Percentiles rank a stretch among this genome's conserved stretches.
phyloP scores from a whole-genome alignment of 1,140 invertebrate genomes.

The Aphelenchoides besseyi region DNA sequence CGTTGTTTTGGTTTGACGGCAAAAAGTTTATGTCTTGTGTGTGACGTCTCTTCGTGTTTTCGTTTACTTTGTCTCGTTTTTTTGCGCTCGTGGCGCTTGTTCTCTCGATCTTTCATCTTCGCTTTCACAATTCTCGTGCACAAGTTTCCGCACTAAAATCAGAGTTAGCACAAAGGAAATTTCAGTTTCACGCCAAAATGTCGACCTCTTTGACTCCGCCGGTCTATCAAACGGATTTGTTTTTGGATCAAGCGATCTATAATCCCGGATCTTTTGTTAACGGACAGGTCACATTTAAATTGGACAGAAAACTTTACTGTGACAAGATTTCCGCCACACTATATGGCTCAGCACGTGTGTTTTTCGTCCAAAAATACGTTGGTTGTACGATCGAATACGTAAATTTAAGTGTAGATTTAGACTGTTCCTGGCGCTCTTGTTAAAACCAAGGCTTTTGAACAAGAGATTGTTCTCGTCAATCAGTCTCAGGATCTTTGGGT shows the following conservation, averaged over 20 bases:
- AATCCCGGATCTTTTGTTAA: slow-evolving; percentile 28
- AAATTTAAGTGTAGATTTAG: slow-evolving; percentile 16
- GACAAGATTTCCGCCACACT: slow-evolving; percentile 18
- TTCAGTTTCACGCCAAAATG: too few species aligned
- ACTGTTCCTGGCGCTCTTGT: not conserved
- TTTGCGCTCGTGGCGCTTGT: not conserved
- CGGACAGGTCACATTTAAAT: slow-evolving; percentile 19
- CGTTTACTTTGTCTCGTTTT: too few species aligned
- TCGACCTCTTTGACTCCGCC: too few species aligned
- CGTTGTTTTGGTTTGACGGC: too few species aligned
- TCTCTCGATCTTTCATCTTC: slow-evolving; percentile 5
- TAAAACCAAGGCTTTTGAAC: slow-evolving; percentile 11
- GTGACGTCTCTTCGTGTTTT: too few species aligned
- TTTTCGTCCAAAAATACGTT: slow-evolving; percentile 31
- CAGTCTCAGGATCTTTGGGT: slow-evolving; percentile 14
- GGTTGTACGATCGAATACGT: too few species aligned
- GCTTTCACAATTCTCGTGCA: not conserved
- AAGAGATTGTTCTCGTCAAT: slow-evolving; percentile 13
- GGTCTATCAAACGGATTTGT: slow-evolving; percentile 15
- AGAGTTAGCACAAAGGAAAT: too few species aligned
- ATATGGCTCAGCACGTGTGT: slow-evolving; percentile 31
- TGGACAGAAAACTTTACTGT: slow-evolving; percentile 29
- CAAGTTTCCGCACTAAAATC: too few species aligned
- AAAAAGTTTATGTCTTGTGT: not conserved
- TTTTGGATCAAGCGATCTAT: slow-evolving; percentile 30